These are phyloP conservation scores for Macrotrachela quadricornifera DNA, from an alignment of 1,140 invertebrate genomes.

Conservation along the genomic window DNA sequence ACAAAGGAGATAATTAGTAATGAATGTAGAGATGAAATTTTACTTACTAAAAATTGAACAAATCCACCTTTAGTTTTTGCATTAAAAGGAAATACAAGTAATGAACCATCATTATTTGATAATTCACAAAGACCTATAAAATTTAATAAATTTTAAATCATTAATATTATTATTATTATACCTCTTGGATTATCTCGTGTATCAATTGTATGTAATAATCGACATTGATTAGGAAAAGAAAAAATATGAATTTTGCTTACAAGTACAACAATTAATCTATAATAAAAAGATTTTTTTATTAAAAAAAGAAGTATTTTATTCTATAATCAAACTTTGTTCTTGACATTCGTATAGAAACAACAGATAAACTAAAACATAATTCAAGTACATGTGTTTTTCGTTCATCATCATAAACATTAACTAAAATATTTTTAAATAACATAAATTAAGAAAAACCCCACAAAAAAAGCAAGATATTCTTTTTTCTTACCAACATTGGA, in stretches of 20 bases:
- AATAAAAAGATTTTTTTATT: slow-evolving; percentile 12
- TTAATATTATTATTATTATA: neutral
- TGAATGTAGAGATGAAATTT: no score
- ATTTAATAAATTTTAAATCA: no score
- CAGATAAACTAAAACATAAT: slow-evolving; percentile 51
- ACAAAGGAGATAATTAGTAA: no score
- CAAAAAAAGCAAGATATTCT: neutral
- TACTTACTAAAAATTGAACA: no score
- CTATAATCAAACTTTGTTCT: slow-evolving; percentile 36
- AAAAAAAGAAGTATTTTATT: no score
- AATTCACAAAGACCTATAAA: neutral
- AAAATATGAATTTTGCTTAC: slow-evolving; percentile 57
- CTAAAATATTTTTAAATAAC: slow-evolving; percentile 16
- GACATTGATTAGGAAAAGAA: slow-evolving; percentile 46
- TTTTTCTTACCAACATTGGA: slow-evolving; percentile 46
- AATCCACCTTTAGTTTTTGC: no score
- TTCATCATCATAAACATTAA: slow-evolving; percentile 51
- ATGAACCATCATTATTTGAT: no score
- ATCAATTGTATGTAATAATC: slow-evolving; percentile 47
- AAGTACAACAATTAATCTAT: slow-evolving; percentile 56
- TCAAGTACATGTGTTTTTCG: slow-evolving; percentile 43
- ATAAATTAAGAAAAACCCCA: neutral
- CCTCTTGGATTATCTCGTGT: slow-evolving; percentile 49
- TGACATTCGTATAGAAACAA: slow-evolving; percentile 41
- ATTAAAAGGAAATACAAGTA: no score